Base-by-base conservation (phyloP, 1,140 invertebrate species). In the Cephus cinctus region DNA sequence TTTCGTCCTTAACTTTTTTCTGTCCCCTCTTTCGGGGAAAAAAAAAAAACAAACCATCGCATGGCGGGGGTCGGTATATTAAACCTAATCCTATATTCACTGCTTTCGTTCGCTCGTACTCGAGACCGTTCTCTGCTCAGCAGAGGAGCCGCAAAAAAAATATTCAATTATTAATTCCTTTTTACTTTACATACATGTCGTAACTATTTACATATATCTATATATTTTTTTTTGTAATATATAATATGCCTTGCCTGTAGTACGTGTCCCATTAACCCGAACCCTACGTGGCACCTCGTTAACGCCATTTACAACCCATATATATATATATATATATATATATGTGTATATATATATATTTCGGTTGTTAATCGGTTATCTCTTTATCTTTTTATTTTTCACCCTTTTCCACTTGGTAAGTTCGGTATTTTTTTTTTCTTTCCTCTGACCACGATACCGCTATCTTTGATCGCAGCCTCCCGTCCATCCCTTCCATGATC, bases 61-160 rank as follows among this genome's bases (percentile, higher is more conserved):
- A 11, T 36, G 34, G 34, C 11, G 9, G 6, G 15, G 34, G 34
- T 14, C 11, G 15, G 15, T 8, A 36, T 50, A 23, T 34, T 47
- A 52, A 62, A 61, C 59, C 57, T 61, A 62, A 62, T 44, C 22
- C 55, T 62, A 62, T 8, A 56, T 55, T 50, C 34, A 47, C 40
- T 48, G 54, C 5, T 16, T 32, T 54, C 12, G 23, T 36, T 36
- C 14, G 1, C 15, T 16, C 34, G 25, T 1, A 27, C n/a, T 16
- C 34, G 8, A 9, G 15, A 8, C 8, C 15, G 6, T 14, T 11
- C 47, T 52, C 57, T 54, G 54, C 56, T 59, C 59, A 51, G 57
- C 60, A 57, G 57, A 56, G 35, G 43, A 35, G 31, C 35, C 40
- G 22, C 22, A 46, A 41, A 41, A 51, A 44, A 54, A 41, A 50